Conservation (phyloP, 2,888 invertebrate genomes). For the Drosophila subsilvestris region DNA sequence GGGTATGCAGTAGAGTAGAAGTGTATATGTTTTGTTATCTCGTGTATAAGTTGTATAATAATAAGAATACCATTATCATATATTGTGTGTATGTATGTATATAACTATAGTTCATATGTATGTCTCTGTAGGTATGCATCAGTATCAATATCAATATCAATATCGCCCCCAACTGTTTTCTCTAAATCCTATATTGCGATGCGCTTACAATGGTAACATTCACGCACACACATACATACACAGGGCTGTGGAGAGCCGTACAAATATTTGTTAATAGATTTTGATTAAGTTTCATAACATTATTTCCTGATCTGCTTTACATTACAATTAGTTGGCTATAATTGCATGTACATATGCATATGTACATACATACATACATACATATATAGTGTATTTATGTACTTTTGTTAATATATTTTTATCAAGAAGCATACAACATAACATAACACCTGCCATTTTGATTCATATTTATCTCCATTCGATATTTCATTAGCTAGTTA, state of each 20-base stretch:
- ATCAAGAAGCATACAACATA: background rate
- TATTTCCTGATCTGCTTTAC: slow-evolving; percentile 45
- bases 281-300: slow-evolving; percentile 52
- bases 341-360: slow-evolving; percentile 26
- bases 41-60: slow-evolving; percentile 47
- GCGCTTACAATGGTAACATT: slow-evolving; percentile 24
- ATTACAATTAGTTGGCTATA: slow-evolving; percentile 56
- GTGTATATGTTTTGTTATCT: slow-evolving; percentile 39
- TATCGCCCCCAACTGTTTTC: slow-evolving; percentile 22
- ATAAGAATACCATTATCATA: slow-evolving; percentile 50
- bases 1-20: slow-evolving; percentile 34
- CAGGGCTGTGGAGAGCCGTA: slow-evolving; percentile 34
- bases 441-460: background rate
- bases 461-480: background rate
- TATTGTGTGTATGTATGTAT: background rate
- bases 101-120: slow-evolving; percentile 38
- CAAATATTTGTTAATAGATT: slow-evolving; percentile 56
- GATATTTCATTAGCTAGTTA: slow-evolving; percentile 5
- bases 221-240: slow-evolving; percentile 22
- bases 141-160: slow-evolving; percentile 21
- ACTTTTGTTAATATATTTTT: slow-evolving; percentile 19
- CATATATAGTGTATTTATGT: slow-evolving; percentile 13
- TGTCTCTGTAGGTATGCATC: slow-evolving; percentile 26
- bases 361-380: too few relatives aligned
- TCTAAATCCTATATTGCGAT: slow-evolving; percentile 38